Conservation (phyloP, 2,797 vertebrate species). For the Liparis tanakae region DNA sequence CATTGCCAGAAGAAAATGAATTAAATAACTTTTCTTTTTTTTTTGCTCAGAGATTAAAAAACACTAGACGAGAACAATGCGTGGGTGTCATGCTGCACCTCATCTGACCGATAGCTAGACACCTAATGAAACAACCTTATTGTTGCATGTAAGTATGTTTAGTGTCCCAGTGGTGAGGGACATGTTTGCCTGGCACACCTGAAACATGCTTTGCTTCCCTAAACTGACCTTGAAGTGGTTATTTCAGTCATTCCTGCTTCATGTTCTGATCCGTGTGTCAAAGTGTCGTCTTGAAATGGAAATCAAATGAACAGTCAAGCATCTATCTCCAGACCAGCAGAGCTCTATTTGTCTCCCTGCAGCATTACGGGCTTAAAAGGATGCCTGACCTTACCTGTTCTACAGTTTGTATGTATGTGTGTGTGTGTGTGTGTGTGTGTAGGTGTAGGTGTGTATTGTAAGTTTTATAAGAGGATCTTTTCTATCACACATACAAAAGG, state of each 20-base stretch:
- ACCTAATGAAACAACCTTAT: not conserved
- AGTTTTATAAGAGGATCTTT: constrained; percentile 37
- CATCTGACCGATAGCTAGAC: constrained; percentile 26
- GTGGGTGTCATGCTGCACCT: constrained; percentile 27
- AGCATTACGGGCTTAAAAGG: constrained; percentile 4
- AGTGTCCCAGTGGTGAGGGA: constrained; percentile 7
- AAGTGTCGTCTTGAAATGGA: constrained; percentile 4
- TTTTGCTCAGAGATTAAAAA: not conserved
- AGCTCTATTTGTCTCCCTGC: constrained; percentile 14
- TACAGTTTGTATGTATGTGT: not conserved
- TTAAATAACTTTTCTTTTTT: not conserved
- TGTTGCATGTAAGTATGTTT: not conserved
- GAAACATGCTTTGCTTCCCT: not conserved
- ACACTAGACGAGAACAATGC: constrained; percentile 4
- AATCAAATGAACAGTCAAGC: constrained; percentile 20
- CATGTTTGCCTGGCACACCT: not conserved
- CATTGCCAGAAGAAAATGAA: not conserved
- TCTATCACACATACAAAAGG: constrained; percentile 44
- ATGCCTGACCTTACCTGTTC: constrained; percentile 30
- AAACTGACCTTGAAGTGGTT: not conserved
- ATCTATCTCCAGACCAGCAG: constrained; percentile 5
- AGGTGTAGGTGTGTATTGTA: not conserved
- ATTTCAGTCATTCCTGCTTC: not conserved
- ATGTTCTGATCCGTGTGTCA: not conserved
- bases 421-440: not conserved